phyloP scores from a whole-genome alignment of 2,888 invertebrate species.

The Ophonus ardosiacus region DNA sequence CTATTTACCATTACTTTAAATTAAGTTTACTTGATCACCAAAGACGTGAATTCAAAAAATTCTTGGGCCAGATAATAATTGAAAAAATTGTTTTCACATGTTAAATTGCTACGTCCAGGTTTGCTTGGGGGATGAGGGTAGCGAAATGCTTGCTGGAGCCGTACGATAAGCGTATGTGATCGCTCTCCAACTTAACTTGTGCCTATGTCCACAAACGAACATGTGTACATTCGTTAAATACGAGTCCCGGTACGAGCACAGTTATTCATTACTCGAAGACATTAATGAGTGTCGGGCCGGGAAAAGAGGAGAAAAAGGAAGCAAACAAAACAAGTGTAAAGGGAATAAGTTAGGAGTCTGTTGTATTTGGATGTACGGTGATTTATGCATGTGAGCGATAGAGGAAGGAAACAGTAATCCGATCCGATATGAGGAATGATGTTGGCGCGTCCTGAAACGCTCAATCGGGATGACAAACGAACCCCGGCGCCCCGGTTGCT shows the following conservation, averaged over 20 bases:
- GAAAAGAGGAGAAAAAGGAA: neutral
- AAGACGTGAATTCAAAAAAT: no score
- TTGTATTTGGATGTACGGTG: neutral
- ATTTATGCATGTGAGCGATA: constrained; percentile 49
- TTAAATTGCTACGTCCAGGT: no score
- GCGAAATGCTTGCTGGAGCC: constrained; percentile 35
- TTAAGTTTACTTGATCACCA: no score
- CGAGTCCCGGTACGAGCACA: neutral
- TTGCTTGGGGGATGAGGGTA: neutral
- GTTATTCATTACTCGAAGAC: constrained; percentile 23
- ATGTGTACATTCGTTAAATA: constrained; percentile 7
- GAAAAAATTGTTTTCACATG: no score
- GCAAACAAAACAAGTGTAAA: constrained; percentile 9
- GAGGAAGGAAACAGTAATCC: constrained; percentile 51
- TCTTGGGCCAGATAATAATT: no score
- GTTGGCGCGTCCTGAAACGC: constrained; percentile 43
- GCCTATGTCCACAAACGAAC: constrained; percentile 49
- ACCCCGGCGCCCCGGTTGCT: neutral
- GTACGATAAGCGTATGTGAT: constrained; percentile 44
- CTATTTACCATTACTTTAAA: no score
- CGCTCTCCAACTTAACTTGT: constrained; percentile 26
- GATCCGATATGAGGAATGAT: constrained; percentile 56
- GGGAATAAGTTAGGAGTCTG: constrained; percentile 26
- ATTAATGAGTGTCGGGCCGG: constrained; percentile 1
- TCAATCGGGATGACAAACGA: constrained; percentile 43